Percentiles rank a stretch among this genome's conserved stretches.
Evolutionary conservation across 1,140 invertebrate species (phyloP).

Genomic region (Drosophila triauraria): DNA sequence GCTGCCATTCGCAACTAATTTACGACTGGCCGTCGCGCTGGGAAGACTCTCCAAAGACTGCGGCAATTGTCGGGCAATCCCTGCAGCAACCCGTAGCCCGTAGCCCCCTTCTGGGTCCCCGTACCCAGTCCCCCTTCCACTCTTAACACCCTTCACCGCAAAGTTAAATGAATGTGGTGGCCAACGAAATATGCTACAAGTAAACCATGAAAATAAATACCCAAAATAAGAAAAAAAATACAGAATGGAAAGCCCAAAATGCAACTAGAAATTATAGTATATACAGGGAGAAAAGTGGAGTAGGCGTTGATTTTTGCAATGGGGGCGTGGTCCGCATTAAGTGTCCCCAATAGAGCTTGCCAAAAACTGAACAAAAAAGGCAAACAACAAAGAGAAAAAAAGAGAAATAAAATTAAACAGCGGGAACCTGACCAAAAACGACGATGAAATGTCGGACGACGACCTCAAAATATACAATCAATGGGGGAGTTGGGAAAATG

Average conservation of each 20-base stretch:
- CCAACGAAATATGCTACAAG: constrained; percentile 69
- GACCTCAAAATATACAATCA: constrained; percentile 19
- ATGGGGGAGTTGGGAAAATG: background rate
- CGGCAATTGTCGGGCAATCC: constrained; percentile 64
- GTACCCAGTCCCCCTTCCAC: background rate
- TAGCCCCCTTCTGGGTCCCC: background rate
- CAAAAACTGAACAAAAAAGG: constrained; percentile 14
- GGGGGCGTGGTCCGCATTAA: constrained; percentile 62
- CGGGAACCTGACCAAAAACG: constrained; percentile 28
- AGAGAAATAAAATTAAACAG: constrained; percentile 16
- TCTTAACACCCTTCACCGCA: constrained; percentile 36
- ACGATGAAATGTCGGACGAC: constrained; percentile 30
- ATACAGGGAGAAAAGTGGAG: constrained; percentile 5
- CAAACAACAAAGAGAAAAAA: background rate
- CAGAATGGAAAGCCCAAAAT: constrained; percentile 21
- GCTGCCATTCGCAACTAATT: constrained; percentile 69
- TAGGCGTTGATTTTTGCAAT: constrained; percentile 21
- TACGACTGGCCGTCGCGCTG: constrained; percentile 64
- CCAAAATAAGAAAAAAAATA: constrained; percentile 31
- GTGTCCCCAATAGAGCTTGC: constrained; percentile 71
- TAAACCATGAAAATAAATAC: constrained; percentile 74
- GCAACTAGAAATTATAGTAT: constrained; percentile 41
- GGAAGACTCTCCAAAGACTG: constrained; percentile 74
- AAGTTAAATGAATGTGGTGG: constrained; percentile 63
- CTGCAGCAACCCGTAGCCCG: constrained; percentile 14